Base-by-base conservation (phyloP, 1,140 invertebrate genomes). In the Tetramorium parvispinum region DNA sequence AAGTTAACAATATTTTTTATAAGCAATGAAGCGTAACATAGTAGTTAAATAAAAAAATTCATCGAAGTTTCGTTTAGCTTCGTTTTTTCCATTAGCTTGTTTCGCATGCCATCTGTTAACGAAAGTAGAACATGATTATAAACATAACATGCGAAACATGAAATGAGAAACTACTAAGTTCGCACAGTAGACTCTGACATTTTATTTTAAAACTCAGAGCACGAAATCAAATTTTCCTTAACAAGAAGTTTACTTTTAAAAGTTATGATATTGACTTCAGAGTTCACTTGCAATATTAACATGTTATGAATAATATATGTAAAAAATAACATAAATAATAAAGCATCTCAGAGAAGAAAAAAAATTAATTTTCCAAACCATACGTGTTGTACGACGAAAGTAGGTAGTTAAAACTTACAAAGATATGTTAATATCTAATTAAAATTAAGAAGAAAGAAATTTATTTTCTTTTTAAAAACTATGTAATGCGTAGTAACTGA, bases 121-220 rank as follows among this genome's bases (percentile, higher is more conserved):
- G 6, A 55, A 55, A 40, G 32, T 37, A 66, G 16, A 75, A 53
- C 16, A 24, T 16, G 6, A 57, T 57, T 43, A 53, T 40, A 24
- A 76, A 61, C 18, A 2, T n/a, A 61, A 46, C 10, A 63, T 63
- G 40, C 24, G 16, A 46, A 61, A 63, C 37, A 57, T 10, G 16
- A 63, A n/a, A 4, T 43, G 16, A 2, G 1, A 43, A 43, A 59
- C 10, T 18, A 18, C 3, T 11, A 40, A 75, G 51, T 75, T 75
- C 10, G 8, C 37, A 24, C 13, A 32, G 27, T 37, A 43, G 2
- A 37, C 11, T 49, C 27, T 73, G 51, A 21, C 16, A 75, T 57
- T 75, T 37, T 37, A 27, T 73, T 75, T 75, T 16, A 40, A 75
- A 75, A 75, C 1, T 24, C 71, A 32, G 10, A 46, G n/a, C n/a